Evolutionary conservation across 2,888 invertebrate species (phyloP), one percentile per base, ranked within the genome.

Genomic region (Chirona hameri): DNA sequence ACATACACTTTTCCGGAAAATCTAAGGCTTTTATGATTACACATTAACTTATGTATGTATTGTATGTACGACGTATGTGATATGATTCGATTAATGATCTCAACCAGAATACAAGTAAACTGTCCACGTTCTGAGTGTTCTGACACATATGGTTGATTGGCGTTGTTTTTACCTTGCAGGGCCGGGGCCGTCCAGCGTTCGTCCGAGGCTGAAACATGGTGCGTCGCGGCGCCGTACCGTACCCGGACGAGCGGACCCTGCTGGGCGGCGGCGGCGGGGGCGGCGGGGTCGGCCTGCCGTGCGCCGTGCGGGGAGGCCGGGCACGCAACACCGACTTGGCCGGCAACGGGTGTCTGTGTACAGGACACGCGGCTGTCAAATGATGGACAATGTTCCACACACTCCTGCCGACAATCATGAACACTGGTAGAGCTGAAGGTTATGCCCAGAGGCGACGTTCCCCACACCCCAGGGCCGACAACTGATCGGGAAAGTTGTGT

Each of bases 121-220:
- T 69, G 14, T 2, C 3, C 4, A 27, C 1, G 27, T 48, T 48
- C 12, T 12, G 9, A 10, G 48, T n/a, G n/a, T 18, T 24, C 27
- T 5, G 4, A 65, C n/a, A 24, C 7, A 27, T 7, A n/a, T 5
- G 7, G 5, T 7, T 7, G n/a, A 65, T 10, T 27, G 29, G 48
- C 9, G 9, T 48, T 12, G 12, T 15, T 14, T 39, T 24, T 18
- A 76, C 76, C 76, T 76, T 76, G 76, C 39, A 31, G 76, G 76
- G 21, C 18, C 39, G n/a, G 18, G 76, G 21, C 5, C 39, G n/a
- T 18, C 1, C 10, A 29, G 69, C 76, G 76, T 76, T 76, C 31
- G 76, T 76, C 7, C 39, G 18, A 7, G 76, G 76, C 76, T 76
- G 76, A 39, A 76, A 76, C 76, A 76, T 76, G 76, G 39, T 7